Base-by-base conservation (phyloP, 2,888 invertebrate species). In the Scaptomyza reducta region DNA sequence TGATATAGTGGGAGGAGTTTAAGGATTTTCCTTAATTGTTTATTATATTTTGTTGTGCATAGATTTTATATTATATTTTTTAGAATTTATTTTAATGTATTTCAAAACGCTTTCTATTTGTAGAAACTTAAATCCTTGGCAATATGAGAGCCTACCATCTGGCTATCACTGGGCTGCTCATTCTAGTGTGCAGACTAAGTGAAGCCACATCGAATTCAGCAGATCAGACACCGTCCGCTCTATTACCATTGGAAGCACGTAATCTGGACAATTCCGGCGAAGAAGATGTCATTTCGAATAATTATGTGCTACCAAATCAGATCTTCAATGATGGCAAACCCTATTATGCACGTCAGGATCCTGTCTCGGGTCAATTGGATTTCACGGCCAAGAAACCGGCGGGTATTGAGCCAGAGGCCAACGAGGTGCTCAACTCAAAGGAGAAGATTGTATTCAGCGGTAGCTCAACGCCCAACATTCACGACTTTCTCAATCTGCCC, bases 301-400 rank as follows among this genome's bases (percentile, higher is more conserved):
- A 90, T 35, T 92, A 91, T 60, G 89, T 92, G 33, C 71, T 92
- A 9, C 93, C 94, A 13, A 93, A 93, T 79, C 93, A 93, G 79
- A 93, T 94, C 42, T 94, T 95, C 87, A 95, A 95, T 84, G 94
- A 94, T 66, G 95, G 95, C 14, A 94, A 94, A 80, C 95, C 95
- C 0, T 95, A 95, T 84, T 95, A 95, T 61, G 92, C 95, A 6
- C 94, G 94, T 70, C 94, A 94, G 78, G 95, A 95, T 90, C 95
- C 95, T 0, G 88, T 94, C 27, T 95, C 95, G 0, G 95, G 95
- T 0, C 92, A 93, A 74, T 92, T 95, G 38, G 94, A 95, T 85
- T 95, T 95, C 65, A 93, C 92, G 63, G 92, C 93, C 40, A 93
- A 93, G 81, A 92, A 93, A 31, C 90, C 92, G 1, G 91, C 93